Evolutionary conservation across 2,113 vertebrate genomes (phyloP).

Genomic region (Eptesicus fuscus): DNA sequence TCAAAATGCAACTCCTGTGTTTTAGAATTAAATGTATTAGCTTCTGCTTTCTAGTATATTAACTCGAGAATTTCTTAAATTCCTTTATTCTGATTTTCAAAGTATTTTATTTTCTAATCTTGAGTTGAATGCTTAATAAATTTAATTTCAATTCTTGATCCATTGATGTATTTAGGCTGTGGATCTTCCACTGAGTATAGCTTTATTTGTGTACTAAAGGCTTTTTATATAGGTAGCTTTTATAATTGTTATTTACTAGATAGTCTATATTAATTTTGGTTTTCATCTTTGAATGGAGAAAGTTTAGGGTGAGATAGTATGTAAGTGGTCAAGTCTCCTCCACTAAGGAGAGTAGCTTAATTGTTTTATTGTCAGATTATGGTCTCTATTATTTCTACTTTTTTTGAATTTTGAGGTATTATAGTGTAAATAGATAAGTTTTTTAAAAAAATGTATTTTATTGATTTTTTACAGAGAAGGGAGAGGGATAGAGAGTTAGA

Average conservation of each 20-base stretch:
- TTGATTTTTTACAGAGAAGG: too few relatives aligned
- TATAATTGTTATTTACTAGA: not conserved
- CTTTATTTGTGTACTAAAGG: not conserved
- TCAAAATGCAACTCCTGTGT: not conserved
- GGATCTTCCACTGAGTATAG: not conserved
- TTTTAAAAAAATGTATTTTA: not conserved
- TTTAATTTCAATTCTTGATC: conserved; percentile 19
- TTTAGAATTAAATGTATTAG: conserved; percentile 27
- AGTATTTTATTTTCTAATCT: not conserved
- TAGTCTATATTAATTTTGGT: not conserved
- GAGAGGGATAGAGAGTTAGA: too few relatives aligned
- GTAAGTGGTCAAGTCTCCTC: not conserved
- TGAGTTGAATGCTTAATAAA: not conserved
- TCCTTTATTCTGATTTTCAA: not conserved
- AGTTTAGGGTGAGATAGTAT: not conserved
- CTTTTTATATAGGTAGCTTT: not conserved
- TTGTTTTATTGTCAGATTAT: not conserved
- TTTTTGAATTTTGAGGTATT: not conserved
- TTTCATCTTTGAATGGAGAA: not conserved
- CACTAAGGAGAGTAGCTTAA: not conserved
- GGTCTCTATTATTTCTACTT: not conserved
- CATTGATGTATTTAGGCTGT: not conserved
- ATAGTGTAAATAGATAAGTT: not conserved
- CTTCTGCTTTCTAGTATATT: not conserved
- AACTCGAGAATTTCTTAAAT: not conserved